Conservation (phyloP, 2,888 invertebrate species). For the Peribatodes rhomboidaria region DNA sequence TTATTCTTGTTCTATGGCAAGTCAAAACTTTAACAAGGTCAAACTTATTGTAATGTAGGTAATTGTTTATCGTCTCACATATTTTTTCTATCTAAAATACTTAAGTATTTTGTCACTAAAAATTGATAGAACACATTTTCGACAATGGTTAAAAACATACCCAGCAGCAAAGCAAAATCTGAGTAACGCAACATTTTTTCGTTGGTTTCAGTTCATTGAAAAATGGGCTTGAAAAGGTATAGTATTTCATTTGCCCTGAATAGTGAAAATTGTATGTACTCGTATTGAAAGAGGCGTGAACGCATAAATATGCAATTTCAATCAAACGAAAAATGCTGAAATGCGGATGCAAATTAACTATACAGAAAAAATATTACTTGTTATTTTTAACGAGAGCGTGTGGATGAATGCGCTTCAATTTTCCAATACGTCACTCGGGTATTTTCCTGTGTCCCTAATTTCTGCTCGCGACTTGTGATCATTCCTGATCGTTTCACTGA, state of each 20-base stretch:
- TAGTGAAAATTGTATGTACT: conserved; percentile 15
- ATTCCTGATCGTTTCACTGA: conserved; percentile 48
- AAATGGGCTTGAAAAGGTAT: background rate
- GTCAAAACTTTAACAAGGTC: too few species aligned
- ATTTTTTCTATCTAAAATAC: too few species aligned
- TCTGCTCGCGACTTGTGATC: conserved; percentile 40
- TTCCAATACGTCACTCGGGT: conserved; percentile 25
- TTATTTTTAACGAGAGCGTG: conserved; percentile 27
- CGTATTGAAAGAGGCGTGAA: conserved; percentile 11
- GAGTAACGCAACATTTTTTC: background rate
- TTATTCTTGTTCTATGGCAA: too few species aligned
- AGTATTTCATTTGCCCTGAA: conserved; percentile 15
- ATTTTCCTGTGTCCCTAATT: conserved; percentile 47
- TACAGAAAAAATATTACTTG: conserved; percentile 15
- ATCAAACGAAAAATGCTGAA: conserved; percentile 27
- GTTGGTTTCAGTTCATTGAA: background rate
- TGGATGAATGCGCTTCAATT: conserved; percentile 29
- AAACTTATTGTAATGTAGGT: too few species aligned
- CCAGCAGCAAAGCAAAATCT: background rate
- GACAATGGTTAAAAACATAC: background rate
- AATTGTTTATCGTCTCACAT: too few species aligned
- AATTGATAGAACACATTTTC: background rate
- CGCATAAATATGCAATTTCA: conserved; percentile 26
- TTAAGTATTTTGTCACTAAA: background rate
- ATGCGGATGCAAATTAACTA: conserved; percentile 20